Conservation (phyloP, 1,140 invertebrate species). For the Macrobrachium nipponense region DNA sequence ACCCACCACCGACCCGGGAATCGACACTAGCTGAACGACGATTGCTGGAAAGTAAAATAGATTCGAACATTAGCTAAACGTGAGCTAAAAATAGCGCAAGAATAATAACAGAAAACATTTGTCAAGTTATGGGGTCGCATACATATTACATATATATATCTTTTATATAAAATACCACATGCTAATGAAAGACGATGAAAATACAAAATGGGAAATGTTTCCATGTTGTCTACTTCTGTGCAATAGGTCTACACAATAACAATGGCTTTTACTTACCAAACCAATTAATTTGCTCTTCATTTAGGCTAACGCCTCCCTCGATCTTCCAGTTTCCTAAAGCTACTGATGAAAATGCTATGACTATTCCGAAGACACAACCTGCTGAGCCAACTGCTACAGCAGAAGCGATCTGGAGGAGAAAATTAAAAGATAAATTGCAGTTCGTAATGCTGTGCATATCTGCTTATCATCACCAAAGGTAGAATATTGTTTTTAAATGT, state of each 20-base stretch:
- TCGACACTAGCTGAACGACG: conserved; percentile 37
- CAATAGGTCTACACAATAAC: not conserved
- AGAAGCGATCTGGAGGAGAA: conserved; percentile 15
- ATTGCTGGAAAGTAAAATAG: conserved; percentile 11
- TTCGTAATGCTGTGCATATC: no score
- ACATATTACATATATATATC: not conserved
- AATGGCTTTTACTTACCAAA: conserved; percentile 28
- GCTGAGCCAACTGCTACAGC: conserved; percentile 18
- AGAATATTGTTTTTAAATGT: no score
- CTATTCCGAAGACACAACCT: conserved; percentile 21
- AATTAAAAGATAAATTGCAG: not conserved
- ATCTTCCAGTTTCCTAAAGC: conserved; percentile 22
- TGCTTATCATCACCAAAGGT: no score
- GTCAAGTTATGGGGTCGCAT: not conserved
- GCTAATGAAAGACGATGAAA: not conserved
- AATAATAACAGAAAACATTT: not conserved
- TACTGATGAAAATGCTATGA: conserved; percentile 27
- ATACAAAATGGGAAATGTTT: not conserved
- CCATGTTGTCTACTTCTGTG: not conserved
- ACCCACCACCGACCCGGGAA: conserved; percentile 43
- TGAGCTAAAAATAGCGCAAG: not conserved
- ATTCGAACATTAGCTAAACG: not conserved
- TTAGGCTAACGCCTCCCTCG: conserved; percentile 16
- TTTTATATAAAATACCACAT: not conserved
- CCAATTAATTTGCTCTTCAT: conserved; percentile 10